These are phyloP conservation scores for Jordanella pulchra DNA, from an alignment of 2,797 vertebrate species.

Conservation along the genomic window DNA sequence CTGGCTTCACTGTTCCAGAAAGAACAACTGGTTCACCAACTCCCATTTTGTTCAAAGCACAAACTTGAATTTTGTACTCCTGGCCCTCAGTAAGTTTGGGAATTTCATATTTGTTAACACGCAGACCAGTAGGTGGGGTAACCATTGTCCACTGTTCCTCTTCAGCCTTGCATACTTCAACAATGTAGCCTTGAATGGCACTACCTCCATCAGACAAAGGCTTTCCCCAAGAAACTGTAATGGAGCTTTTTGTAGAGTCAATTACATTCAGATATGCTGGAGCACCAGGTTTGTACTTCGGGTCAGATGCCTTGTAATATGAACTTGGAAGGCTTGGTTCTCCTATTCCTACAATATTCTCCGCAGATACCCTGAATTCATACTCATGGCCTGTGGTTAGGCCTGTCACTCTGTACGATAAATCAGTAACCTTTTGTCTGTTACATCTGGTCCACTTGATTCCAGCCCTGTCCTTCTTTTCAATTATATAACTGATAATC, in stretches of 20 bases:
- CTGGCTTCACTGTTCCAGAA: constrained; percentile 90
- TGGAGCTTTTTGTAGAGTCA: constrained; percentile 90
- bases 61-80: constrained; percentile 94
- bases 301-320: constrained; percentile 93
- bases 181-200: constrained; percentile 91
- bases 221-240: constrained; percentile 92
- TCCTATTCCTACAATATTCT: constrained; percentile 93
- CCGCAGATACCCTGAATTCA: constrained; percentile 94
- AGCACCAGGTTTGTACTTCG: constrained; percentile 94
- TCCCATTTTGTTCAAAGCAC: constrained; percentile 95
- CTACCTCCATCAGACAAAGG: constrained; percentile 94
- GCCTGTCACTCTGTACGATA: constrained; percentile 91
- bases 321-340: constrained; percentile 89
- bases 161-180: constrained; percentile 95
- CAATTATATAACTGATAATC: constrained; percentile 90
- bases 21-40: constrained; percentile 89
- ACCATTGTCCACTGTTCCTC: constrained; percentile 95
- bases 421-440: constrained; percentile 92
- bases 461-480: constrained; percentile 94
- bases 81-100: constrained; percentile 91
- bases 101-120: constrained; percentile 93
- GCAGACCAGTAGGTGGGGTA: constrained; percentile 92
- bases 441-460: constrained; percentile 97
- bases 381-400: constrained; percentile 93
- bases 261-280: constrained; percentile 88